Base-by-base conservation (phyloP, 2,797 vertebrate species). In the Enteromius afrohamiltoni region DNA sequence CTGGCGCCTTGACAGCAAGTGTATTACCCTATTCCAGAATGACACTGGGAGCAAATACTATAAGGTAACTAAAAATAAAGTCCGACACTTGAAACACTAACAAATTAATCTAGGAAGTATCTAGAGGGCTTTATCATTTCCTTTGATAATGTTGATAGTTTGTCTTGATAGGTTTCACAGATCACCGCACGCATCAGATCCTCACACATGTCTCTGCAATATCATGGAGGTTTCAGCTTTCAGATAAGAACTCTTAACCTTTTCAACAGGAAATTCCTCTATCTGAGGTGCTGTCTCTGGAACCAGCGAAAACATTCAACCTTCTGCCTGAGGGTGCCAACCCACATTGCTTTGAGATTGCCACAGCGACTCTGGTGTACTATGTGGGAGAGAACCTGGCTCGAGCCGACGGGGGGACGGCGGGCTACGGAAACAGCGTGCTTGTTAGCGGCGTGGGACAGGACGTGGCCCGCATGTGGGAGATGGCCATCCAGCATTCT, bases 1-100 rank as follows among this genome's bases (percentile, higher is more conserved):
- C 89, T 99, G 98, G 98, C 95, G 98, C 68, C 83, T 99, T 93
- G 98, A 99, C 92, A 99, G 97, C 94, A 99, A 99, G 93, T 97
- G 96, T 86, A 96, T 99, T 89, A 99, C 98, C 0, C 91, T 99
- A 88, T 99, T 97, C 90, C 98, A 99, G 88, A 99, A 96, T 84
- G 97, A 99, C 89, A 96, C 97, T 1, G 97, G 97, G 88, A 98
- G 96, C 92, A 98, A 98, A 93, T 99, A 99, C 90, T 98, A 98
- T 85, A 99, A 97, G 96, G 98, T 99, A 91, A 92, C 89, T 4
- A 6, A 23, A 60, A 47, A 29, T 37, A 1, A 84, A 26, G 23
- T 2, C 17, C 53, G 29, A 64, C 26, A 47, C 17, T 40, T 34
- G 23, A 77, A 47, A 19, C 55, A 3, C 75, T 42, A 77, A 69